Evolutionary conservation across 2,113 vertebrate species (phyloP).

Genomic region (Festucalex cinctus): DNA sequence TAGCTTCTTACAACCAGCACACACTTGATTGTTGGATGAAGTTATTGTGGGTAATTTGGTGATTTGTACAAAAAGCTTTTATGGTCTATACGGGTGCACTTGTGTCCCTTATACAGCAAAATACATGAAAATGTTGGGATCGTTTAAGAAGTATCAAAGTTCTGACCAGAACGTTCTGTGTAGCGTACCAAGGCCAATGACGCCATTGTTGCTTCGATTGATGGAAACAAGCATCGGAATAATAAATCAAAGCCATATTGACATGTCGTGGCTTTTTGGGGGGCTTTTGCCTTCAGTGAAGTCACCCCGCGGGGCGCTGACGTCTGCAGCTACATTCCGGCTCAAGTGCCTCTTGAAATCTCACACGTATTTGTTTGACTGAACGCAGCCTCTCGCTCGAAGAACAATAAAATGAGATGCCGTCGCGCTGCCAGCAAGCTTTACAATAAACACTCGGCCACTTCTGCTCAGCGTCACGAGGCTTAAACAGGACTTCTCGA

Average conservation of each 20-base stretch:
- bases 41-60: no score
- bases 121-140: background rate
- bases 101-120: background rate
- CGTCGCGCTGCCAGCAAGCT: background rate
- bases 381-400: conserved; percentile 51
- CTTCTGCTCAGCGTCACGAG: conserved; percentile 46
- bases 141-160: background rate
- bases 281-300: conserved; percentile 7
- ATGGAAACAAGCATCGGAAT: background rate
- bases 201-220: background rate
- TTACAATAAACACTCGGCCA: conserved; percentile 46
- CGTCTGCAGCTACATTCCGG: conserved; percentile 28
- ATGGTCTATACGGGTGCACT: no score
- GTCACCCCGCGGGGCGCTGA: conserved; percentile 29
- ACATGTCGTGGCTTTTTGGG: background rate
- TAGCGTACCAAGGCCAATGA: background rate
- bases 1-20: no score
- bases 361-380: conserved; percentile 40
- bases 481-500: conserved; percentile 19
- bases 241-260: background rate
- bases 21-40: no score
- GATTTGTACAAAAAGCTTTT: no score
- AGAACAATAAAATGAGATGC: conserved; percentile 39
- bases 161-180: background rate
- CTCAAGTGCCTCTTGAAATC: conserved; percentile 25